Conservation (phyloP, 2,113 vertebrate genomes). For the Grammomys surdaster region DNA sequence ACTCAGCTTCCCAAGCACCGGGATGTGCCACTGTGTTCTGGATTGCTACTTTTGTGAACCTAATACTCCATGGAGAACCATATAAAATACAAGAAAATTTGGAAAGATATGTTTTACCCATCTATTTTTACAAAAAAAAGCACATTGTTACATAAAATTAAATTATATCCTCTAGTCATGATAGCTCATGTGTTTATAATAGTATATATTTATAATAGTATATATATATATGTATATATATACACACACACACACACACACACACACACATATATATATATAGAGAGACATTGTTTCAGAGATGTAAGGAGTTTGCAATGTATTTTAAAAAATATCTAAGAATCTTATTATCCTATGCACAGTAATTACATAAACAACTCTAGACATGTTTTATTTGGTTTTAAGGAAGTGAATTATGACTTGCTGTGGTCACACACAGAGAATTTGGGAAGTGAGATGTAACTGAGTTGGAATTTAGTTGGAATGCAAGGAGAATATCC, state of each 20-base stretch:
- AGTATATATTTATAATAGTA: background rate
- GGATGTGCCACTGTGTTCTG: background rate
- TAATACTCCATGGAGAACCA: conserved; percentile 8
- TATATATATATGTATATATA: conserved; percentile 7
- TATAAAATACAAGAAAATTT: conserved; percentile 39
- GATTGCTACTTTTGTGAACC: background rate
- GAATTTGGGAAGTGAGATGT: conserved; percentile 45
- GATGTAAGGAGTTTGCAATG: background rate
- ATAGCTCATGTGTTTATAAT: background rate
- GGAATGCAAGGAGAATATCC: background rate
- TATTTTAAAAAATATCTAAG: conserved; percentile 31
- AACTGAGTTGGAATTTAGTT: conserved; percentile 59
- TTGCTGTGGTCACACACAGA: conserved; percentile 48
- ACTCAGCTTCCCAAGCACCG: background rate
- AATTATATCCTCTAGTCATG: conserved; percentile 9
- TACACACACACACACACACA: too few relatives aligned
- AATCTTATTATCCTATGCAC: background rate
- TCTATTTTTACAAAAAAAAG: conserved; percentile 13
- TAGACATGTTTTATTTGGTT: conserved; percentile 67
- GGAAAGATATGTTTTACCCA: conserved; percentile 31
- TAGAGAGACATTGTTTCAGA: conserved; percentile 16
- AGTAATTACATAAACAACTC: conserved; percentile 34
- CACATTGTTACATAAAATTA: background rate
- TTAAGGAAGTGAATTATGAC: conserved; percentile 52
- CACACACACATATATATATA: background rate